Base-by-base conservation (phyloP, 2,888 invertebrate genomes). In the Cyrtodaria siliqua region DNA sequence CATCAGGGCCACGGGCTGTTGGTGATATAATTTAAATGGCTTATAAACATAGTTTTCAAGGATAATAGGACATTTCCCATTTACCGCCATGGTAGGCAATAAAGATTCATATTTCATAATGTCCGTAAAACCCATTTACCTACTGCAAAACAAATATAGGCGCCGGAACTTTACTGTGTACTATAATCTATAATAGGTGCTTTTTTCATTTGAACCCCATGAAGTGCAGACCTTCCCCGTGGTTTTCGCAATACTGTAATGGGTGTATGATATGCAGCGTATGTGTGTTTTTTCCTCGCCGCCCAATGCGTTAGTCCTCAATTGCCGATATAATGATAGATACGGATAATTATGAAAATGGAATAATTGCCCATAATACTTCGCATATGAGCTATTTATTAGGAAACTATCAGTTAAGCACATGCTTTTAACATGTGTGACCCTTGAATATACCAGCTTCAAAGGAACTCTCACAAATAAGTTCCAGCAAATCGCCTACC, bases 101-200 rank as follows among this genome's bases (percentile, higher is more conserved):
- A 33, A 18, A 26, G 18, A 29, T 33, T 53, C 50, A 55, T 14
- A 40, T 55, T 55, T 33, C 27, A 16, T 55, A 18, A 33, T 55
- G 33, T 29, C 18, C 67, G 47, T 69, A 70, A 74, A n/a, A 74
- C 60, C 70, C 68, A 77, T 81, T 81, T 81, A 73, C 77, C 77
- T 61, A 60, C 80, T 53, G 69, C 74, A 81, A 33, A 59, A 55
- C 62, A 63, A 59, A 67, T 55, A 57, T 56, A 52, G 71, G 61
- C 68, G 67, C 67, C 68, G 53, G 53, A 47, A 60, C 53, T 57
- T 57, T 57, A 67, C 63, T 38, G 56, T 53, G 61, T 52, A 56
- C 26, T 49, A 59, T 71, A 73, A 73, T 69, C 73, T 53, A 52
- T 66, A 78, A 78, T 73, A 73, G 69, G 71, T 56, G 56, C n/a